Base-by-base conservation (phyloP, 2,888 invertebrate genomes). In the Macrosiphum euphorbiae region DNA sequence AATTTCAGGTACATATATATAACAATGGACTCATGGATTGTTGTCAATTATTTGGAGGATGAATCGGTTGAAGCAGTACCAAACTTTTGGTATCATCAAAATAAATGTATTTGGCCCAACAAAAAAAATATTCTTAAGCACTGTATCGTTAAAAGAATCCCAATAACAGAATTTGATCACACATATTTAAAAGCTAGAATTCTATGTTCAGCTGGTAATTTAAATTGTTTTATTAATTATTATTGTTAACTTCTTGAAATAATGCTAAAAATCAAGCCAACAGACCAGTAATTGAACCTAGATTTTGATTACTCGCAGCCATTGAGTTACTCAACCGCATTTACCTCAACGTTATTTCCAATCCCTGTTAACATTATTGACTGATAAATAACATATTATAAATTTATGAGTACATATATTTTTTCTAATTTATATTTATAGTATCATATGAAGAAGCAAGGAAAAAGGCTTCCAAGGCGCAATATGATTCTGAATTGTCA, bases 141-240 rank as follows among this genome's bases (percentile, higher is more conserved):
- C 44, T 86, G 86, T 47, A 86, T 86, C 28, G 47, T 86, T 8
- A 86, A 86, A 86, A 47, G 47, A 44, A 47, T 47, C 47, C 86
- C 86, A 44, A 86, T 86, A 86, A 86, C 86, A 26, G 86, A 86
- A 86, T 86, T 86, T 86, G 86, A 86, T 47, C 86, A 86, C 47
- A 28, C 11, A 86, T 86, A 10, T 44, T 86, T 86, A 44, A 86
- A 86, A 86, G 24, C 86, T 85, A 85, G 85, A 85, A 24, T 86
- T 86, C 86, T 86, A 47, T 44, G 44, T 86, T 86, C 47, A 86
- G 44, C 86, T 28, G 44, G 86, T 86, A 86, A 86, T 13, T 86
- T 86, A 86, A 24, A 86, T 47, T 86, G 5, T 86, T 86, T 86
- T 26, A 85, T 85, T 47, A 86, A 47, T 86, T 26, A 85, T 85